Percentiles rank a stretch among this genome's conserved stretches.
Conservation (phyloP, 2,797 vertebrate species). For the Percopsis omiscomaycus region DNA sequence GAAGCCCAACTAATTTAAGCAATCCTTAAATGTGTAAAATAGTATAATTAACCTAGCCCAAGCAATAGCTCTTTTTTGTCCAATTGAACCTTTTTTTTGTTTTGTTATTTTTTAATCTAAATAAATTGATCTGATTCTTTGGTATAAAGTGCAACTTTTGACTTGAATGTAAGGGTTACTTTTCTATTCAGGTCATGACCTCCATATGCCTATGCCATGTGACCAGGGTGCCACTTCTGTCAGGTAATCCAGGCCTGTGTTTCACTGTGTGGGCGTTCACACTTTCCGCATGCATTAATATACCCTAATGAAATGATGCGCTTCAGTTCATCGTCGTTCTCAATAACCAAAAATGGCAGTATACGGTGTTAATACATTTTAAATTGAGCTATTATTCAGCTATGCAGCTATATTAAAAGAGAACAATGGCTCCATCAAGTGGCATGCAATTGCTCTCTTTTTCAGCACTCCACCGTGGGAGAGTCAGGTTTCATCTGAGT, state of each 20-base stretch:
- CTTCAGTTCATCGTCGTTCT: slow-evolving; percentile 5
- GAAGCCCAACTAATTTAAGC: too few relatives aligned
- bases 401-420: slow-evolving; percentile 32
- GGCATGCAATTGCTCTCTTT: slow-evolving; percentile 59
- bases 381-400: slow-evolving; percentile 44
- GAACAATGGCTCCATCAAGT: slow-evolving; percentile 53
- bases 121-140: background rate
- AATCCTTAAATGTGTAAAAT: too few relatives aligned
- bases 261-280: too few relatives aligned
- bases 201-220: background rate
- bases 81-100: background rate
- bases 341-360: slow-evolving; percentile 20
- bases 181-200: slow-evolving; percentile 37
- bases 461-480: slow-evolving; percentile 41
- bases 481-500: slow-evolving; percentile 27
- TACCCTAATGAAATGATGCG: slow-evolving; percentile 13
- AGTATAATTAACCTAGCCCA: too few relatives aligned
- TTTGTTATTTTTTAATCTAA: background rate
- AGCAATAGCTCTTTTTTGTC: too few relatives aligned
- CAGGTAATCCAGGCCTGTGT: slow-evolving; percentile 39
- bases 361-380: slow-evolving; percentile 47
- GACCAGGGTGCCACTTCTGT: slow-evolving; percentile 22
- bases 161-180: slow-evolving; percentile 12
- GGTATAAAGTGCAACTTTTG: background rate
- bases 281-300: background rate